These are phyloP conservation scores for Myripristis jacobus DNA, from an alignment of 2,797 vertebrate species.

Conservation along the genomic window DNA sequence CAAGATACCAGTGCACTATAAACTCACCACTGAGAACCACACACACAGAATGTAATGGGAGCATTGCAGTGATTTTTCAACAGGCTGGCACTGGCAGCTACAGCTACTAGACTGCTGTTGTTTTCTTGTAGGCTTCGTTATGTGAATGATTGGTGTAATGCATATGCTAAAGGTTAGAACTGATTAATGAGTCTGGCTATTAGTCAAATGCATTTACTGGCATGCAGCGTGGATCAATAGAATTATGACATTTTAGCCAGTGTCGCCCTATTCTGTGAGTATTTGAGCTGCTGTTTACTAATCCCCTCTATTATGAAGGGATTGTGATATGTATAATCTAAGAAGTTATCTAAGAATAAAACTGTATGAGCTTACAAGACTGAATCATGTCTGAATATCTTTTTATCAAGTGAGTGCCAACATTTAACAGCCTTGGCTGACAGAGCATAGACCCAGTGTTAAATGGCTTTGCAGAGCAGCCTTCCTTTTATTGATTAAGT, in stretches of 20 bases:
- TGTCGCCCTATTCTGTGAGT: background rate
- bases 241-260: conserved; percentile 19
- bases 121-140: no score
- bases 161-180: conserved; percentile 34
- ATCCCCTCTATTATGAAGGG: background rate
- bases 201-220: conserved; percentile 31
- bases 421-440: conserved; percentile 39
- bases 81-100: no score
- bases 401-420: conserved; percentile 24
- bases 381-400: conserved; percentile 2
- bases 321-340: background rate
- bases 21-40: no score
- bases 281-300: conserved; percentile 4
- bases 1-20: no score
- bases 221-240: conserved; percentile 26
- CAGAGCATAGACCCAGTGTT: conserved; percentile 34
- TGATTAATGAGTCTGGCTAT: conserved; percentile 12
- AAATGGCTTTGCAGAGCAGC: conserved; percentile 25
- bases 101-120: no score
- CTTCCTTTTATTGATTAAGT: conserved; percentile 39
- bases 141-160: background rate
- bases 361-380: background rate
- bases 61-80: no score
- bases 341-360: conserved; percentile 2
- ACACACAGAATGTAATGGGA: no score